Conservation (phyloP, 2,113 vertebrate genomes). For the Hippolais icterina region DNA sequence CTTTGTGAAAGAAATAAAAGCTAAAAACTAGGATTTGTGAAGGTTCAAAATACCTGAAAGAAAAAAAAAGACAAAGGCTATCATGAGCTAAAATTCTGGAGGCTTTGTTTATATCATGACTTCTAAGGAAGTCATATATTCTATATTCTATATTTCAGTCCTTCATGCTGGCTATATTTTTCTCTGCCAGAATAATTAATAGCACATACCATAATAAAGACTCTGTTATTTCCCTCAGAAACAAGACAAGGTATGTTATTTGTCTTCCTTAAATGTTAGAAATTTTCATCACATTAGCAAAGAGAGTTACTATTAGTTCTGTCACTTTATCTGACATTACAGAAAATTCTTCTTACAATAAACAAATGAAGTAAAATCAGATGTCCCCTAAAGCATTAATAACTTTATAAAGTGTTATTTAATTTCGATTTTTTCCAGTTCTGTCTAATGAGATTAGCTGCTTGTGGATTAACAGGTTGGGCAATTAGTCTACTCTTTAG, state of each 20-base stretch:
- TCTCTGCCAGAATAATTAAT: not conserved
- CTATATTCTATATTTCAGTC: not conserved
- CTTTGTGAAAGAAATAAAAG: not conserved
- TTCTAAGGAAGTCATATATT: not conserved
- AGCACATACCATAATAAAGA: not conserved
- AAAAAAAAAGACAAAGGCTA: not conserved
- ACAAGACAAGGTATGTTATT: not conserved
- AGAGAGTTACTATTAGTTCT: not conserved
- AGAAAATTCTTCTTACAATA: not conserved
- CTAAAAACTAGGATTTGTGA: not conserved
- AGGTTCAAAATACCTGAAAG: not conserved
- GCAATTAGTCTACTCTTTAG: not conserved
- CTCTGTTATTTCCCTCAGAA: not conserved
- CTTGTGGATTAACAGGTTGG: not conserved
- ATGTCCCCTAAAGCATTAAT: not conserved
- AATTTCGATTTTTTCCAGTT: not conserved
- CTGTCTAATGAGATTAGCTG: not conserved
- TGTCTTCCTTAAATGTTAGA: not conserved
- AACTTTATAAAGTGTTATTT: not conserved
- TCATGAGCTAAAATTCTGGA: not conserved
- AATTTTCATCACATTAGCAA: not conserved
- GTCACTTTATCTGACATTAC: not conserved
- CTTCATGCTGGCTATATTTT: not conserved
- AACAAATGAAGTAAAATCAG: not conserved
- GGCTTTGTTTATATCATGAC: not conserved